A percentile compares a stretch with the other conserved stretches of the same genome.
These are phyloP conservation scores for Drosophila serrata DNA, from an alignment of 1,140 invertebrate species.

Conservation along the genomic window DNA sequence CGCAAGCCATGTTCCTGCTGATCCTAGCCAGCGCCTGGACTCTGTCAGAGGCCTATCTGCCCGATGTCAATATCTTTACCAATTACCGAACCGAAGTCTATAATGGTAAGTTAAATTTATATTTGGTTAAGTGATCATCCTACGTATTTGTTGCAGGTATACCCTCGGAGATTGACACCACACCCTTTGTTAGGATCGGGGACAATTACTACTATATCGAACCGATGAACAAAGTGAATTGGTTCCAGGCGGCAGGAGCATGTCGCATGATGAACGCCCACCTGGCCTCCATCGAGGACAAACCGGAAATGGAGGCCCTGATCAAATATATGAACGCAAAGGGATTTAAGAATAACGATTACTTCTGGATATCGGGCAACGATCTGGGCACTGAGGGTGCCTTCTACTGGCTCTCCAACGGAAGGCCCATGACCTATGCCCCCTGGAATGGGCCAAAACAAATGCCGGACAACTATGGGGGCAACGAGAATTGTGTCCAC, in stretches of 20 bases:
- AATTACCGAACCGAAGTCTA: conserved; percentile 73
- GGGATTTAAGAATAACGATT: conserved; percentile 69
- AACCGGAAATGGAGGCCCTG: conserved; percentile 69
- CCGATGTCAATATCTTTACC: conserved; percentile 72
- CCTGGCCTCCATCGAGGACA: conserved; percentile 69
- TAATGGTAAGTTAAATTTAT: conserved; percentile 41
- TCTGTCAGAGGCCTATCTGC: conserved; percentile 40
- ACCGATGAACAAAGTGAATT: conserved; percentile 70
- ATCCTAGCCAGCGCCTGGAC: conserved; percentile 31
- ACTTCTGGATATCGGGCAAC: conserved; percentile 73
- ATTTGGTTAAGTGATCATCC: background rate
- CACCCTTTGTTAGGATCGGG: conserved; percentile 65
- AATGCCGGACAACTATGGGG: conserved; percentile 75
- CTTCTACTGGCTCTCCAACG: conserved; percentile 71
- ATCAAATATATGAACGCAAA: conserved; percentile 66
- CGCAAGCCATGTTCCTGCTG: conserved; percentile 12
- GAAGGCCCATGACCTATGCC: conserved; percentile 64
- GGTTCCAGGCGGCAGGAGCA: conserved; percentile 70
- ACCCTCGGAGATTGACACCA: conserved; percentile 67
- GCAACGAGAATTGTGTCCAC: conserved; percentile 77
- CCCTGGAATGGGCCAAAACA: conserved; percentile 68
- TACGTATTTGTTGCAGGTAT: conserved; percentile 34
- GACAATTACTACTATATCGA: conserved; percentile 75
- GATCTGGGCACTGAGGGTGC: conserved; percentile 71
- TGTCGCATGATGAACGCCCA: conserved; percentile 77